phyloP scores from a whole-genome alignment of 1,140 invertebrate species.

The Archegozetes longisetosus region DNA sequence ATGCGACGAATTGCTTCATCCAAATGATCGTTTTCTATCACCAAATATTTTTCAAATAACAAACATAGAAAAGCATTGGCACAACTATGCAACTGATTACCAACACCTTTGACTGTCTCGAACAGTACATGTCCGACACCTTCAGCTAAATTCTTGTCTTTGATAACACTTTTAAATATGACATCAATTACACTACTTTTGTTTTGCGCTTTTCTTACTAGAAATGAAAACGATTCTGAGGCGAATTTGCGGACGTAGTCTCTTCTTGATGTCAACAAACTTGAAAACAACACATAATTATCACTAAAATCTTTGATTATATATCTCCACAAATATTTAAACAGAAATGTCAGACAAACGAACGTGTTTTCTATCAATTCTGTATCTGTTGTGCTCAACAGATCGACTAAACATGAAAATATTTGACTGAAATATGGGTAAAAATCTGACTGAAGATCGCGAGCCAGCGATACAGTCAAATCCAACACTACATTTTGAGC shows the following conservation, averaged over 20 bases:
- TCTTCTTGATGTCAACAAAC: conserved; percentile 28
- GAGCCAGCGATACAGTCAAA: conserved; percentile 62
- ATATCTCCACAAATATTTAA: conserved; percentile 58
- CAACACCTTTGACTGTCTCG: conserved; percentile 61
- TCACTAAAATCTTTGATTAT: conserved; percentile 58
- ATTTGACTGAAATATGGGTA: conserved; percentile 57
- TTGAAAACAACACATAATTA: conserved; percentile 7
- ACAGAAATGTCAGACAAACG: conserved; percentile 64
- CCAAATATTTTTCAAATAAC: conserved; percentile 6
- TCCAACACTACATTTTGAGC: conserved; percentile 63
- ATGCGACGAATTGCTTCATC: background rate
- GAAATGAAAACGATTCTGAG: conserved; percentile 83
- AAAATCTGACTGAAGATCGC: conserved; percentile 70
- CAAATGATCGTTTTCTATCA: background rate
- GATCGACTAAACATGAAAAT: conserved; percentile 37
- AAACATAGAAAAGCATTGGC: conserved; percentile 22
- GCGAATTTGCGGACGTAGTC: conserved; percentile 76
- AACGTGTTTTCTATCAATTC: conserved; percentile 68
- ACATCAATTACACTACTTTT: conserved; percentile 52
- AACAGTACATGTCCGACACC: conserved; percentile 69
- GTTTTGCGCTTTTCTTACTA: conserved; percentile 59
- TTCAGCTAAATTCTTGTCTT: conserved; percentile 41
- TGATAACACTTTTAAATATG: conserved; percentile 46
- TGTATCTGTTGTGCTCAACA: conserved; percentile 56
- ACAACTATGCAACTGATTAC: conserved; percentile 56